These are phyloP conservation scores for Toxonevra muliebris DNA, from an alignment of 2,888 invertebrate genomes.

Conservation along the genomic window DNA sequence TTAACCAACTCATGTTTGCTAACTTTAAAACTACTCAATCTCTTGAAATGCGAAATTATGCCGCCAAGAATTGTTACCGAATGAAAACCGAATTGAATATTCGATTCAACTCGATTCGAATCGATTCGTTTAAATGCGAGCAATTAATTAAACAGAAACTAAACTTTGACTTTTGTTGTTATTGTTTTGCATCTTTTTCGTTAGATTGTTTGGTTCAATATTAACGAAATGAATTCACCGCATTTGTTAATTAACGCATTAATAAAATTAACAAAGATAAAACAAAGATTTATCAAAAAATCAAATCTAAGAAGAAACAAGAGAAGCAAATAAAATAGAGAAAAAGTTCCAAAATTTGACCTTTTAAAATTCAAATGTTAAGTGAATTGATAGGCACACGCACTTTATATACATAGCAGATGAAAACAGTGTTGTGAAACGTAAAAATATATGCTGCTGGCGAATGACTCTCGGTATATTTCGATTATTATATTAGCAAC, in stretches of 20 bases:
- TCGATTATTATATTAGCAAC: too few species aligned
- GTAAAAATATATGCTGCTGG: too few species aligned
- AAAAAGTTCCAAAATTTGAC: not conserved
- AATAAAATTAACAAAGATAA: constrained; percentile 24
- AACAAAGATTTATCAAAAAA: constrained; percentile 8
- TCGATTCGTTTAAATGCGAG: constrained; percentile 21
- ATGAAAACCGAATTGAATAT: not conserved
- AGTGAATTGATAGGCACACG: too few species aligned
- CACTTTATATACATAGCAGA: too few species aligned
- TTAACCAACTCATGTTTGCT: not conserved
- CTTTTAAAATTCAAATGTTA: not conserved
- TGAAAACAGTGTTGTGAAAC: too few species aligned
- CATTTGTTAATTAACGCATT: constrained; percentile 38
- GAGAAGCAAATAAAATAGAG: too few species aligned
- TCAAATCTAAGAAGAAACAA: not conserved
- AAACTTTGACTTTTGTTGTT: too few species aligned
- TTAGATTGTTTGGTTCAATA: constrained; percentile 7
- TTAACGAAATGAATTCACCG: constrained; percentile 31
- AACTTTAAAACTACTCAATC: not conserved
- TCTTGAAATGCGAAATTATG: constrained; percentile 3
- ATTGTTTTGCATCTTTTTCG: not conserved
- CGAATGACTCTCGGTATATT: too few species aligned
- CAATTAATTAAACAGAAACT: constrained; percentile 17
- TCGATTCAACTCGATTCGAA: not conserved
- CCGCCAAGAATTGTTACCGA: not conserved